Base-by-base conservation (phyloP, 1,140 invertebrate genomes). In the Octopus sinensis region DNA sequence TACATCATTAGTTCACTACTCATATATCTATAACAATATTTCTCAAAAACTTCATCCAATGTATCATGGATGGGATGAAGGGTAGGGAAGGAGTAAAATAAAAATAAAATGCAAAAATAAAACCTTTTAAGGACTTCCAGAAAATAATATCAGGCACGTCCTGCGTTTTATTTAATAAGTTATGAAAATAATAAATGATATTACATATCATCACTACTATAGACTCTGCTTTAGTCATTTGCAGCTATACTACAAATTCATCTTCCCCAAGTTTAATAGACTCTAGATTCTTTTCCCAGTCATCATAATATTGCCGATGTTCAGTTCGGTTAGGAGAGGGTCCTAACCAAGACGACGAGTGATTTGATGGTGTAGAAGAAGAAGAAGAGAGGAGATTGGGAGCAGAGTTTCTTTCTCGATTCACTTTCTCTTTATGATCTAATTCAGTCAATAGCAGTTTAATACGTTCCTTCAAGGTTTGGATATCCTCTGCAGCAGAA, bases 121-220 rank as follows among this genome's bases (percentile, higher is more conserved):
- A 43, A 43, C 30, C 30, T 43, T 43, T 43, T 43, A 43, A 43
- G 30, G 30, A 43, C 30, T 43, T 43, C 30, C 30, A 43, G 30
- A 43, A 43, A 43, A 43, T 43, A 43, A 43, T 43, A 43, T 43
- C 30, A 43, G 30, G 30, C 30, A 43, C 30, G 6, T 73, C 30
- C 56, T 23, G 30, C 17, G 68, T 9, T 73, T 73, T 73, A 10
- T 73, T 73, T 73, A 73, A 73, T 73, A 73, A 73, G 68, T 73
- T 73, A 73, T 73, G 68, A 73, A 73, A 73, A 73, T 73, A 73
- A 73, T 73, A 73, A 73, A 73, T 17, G 13, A 73, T 73, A 17
- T 73, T 23, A 12, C 30, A 43, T 43, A 43, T 43, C 30, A 43
- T 43, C 30, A 2, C 30, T 43, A 43, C 30, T 43, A 43, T 43